Evolutionary conservation across 2,113 vertebrate species (phyloP).

Genomic region (Chaetops frenatus): DNA sequence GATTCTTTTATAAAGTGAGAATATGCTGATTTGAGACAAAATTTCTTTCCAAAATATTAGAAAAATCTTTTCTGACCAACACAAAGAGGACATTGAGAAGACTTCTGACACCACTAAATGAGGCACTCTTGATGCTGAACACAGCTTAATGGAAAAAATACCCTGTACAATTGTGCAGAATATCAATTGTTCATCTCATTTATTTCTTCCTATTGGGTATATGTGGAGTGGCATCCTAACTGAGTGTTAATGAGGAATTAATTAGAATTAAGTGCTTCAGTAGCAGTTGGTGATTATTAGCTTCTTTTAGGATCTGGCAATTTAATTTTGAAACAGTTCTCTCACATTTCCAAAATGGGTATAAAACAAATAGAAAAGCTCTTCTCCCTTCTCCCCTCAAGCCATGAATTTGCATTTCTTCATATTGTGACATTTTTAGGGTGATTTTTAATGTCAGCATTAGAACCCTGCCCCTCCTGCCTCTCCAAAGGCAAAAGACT

Average conservation of each 20-base stretch:
- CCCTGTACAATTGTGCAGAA: not conserved
- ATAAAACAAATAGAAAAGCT: not conserved
- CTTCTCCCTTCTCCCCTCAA: not conserved
- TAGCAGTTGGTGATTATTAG: slow-evolving; percentile 27
- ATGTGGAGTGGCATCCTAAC: slow-evolving; percentile 27
- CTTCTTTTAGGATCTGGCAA: not conserved
- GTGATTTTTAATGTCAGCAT: not conserved
- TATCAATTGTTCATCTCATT: slow-evolving; percentile 20
- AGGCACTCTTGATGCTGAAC: not conserved
- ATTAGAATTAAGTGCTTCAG: slow-evolving; percentile 47
- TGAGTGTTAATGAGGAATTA: slow-evolving; percentile 47
- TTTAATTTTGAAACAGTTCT: slow-evolving; percentile 20
- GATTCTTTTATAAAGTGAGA: not conserved
- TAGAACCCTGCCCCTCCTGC: not conserved
- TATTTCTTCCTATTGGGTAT: slow-evolving; percentile 42
- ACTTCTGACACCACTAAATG: not conserved
- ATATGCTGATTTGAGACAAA: not conserved
- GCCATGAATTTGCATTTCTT: not conserved
- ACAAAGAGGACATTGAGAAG: not conserved
- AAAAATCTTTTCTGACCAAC: not conserved
- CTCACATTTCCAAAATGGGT: not conserved
- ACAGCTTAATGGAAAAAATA: not conserved
- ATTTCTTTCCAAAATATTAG: not conserved
- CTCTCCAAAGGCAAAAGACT: not conserved
- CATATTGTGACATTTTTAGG: not conserved